phyloP scores from a whole-genome alignment of 2,113 vertebrate genomes.

The Hoplias malabaricus region DNA sequence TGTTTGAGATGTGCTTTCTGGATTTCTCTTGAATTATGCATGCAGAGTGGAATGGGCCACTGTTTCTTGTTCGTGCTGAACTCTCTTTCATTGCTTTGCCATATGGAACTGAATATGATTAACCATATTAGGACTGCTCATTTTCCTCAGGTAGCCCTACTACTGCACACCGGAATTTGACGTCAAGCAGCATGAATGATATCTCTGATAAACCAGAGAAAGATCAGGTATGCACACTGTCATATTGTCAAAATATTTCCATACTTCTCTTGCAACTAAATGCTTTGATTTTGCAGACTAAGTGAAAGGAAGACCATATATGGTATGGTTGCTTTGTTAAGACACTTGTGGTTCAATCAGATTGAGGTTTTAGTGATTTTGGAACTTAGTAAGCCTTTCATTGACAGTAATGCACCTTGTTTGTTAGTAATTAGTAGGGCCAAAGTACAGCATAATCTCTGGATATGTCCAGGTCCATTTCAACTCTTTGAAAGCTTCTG shows the following conservation, averaged over 20 bases:
- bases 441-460: not conserved
- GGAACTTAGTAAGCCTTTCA: not conserved
- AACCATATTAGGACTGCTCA: slow-evolving; percentile 23
- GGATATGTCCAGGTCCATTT: not conserved
- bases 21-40: slow-evolving; percentile 32
- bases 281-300: not conserved
- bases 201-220: slow-evolving; percentile 97
- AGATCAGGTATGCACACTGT: slow-evolving; percentile 83
- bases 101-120: not conserved
- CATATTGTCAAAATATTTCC: not conserved
- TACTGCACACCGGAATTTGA: slow-evolving; percentile 85
- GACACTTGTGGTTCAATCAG: not conserved
- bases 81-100: not conserved
- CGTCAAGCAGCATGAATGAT: slow-evolving; percentile 90
- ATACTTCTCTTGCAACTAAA: not conserved
- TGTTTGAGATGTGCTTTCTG: slow-evolving; percentile 9
- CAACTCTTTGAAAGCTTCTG: not conserved
- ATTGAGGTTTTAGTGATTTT: not conserved
- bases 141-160: slow-evolving; percentile 84
- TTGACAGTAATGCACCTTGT: too few species aligned
- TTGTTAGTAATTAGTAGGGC: not conserved
- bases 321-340: not conserved
- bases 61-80: slow-evolving; percentile 52
- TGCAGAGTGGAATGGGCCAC: slow-evolving; percentile 52
- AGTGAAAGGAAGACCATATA: not conserved